These are phyloP conservation scores for Scaptomyza reducta DNA, from an alignment of 2,888 invertebrate genomes.

Conservation along the genomic window DNA sequence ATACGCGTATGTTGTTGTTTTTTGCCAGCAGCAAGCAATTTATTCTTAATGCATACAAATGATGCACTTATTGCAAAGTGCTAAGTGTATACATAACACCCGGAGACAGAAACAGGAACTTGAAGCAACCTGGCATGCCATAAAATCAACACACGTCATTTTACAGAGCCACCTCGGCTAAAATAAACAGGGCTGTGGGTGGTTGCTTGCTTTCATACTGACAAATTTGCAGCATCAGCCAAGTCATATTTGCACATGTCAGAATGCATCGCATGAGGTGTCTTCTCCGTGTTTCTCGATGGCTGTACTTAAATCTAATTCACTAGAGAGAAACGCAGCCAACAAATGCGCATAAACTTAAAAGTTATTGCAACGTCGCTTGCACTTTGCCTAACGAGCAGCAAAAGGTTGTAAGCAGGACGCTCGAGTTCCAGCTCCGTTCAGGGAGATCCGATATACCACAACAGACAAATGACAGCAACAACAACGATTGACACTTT, in stretches of 20 bases:
- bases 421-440: not conserved
- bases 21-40: conserved; percentile 22
- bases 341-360: conserved; percentile 55
- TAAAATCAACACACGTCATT: conserved; percentile 74
- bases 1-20: conserved; percentile 7
- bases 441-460: conserved; percentile 20
- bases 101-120: conserved; percentile 9
- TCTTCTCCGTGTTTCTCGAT: conserved; percentile 9
- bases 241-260: conserved; percentile 58
- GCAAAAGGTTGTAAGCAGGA: conserved; percentile 40
- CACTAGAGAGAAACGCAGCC: conserved; percentile 55
- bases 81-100: conserved; percentile 34
- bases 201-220: conserved; percentile 13
- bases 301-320: conserved; percentile 52
- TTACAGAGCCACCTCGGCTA: conserved; percentile 38
- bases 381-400: conserved; percentile 63
- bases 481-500: conserved; percentile 16
- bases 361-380: conserved; percentile 57
- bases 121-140: conserved; percentile 44
- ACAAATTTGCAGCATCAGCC: conserved; percentile 52
- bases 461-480: not conserved
- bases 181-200: conserved; percentile 1
- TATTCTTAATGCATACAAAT: conserved; percentile 72
- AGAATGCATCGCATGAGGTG: conserved; percentile 23
- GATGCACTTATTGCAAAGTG: conserved; percentile 75